phyloP scores from a whole-genome alignment of 2,797 vertebrate species.

The Acomys russatus region DNA sequence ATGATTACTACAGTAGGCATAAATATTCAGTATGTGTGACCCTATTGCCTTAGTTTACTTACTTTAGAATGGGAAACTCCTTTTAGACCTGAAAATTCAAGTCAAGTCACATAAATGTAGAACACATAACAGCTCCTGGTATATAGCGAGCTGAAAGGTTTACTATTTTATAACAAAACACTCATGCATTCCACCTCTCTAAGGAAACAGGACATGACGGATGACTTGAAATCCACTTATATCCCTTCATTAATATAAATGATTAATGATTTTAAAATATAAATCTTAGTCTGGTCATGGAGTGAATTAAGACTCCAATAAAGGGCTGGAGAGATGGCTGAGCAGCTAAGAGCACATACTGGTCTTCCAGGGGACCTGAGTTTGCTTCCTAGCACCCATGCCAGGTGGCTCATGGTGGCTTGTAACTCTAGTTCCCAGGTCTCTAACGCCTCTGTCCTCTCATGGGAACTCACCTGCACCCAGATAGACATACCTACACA shows the following conservation, averaged over 20 bases:
- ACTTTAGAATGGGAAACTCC: constrained; percentile 6
- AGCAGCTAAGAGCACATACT: background rate
- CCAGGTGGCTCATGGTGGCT: too few relatives aligned
- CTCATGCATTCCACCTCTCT: background rate
- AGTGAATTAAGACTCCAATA: constrained; percentile 18
- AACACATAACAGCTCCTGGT: background rate
- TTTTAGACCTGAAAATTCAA: constrained; percentile 45
- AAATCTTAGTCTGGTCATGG: background rate
- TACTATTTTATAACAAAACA: constrained; percentile 18
- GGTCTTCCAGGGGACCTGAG: background rate
- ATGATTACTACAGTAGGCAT: background rate
- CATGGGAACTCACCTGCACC: too few relatives aligned
- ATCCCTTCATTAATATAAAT: background rate
- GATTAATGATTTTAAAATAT: constrained; percentile 9
- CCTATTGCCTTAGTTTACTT: background rate
- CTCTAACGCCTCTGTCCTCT: background rate
- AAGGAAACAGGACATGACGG: constrained; percentile 36
- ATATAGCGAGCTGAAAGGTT: background rate
- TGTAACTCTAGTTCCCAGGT: background rate
- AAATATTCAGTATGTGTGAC: background rate
- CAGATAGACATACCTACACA: background rate
- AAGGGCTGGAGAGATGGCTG: background rate
- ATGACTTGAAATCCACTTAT: background rate
- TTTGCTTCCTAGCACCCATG: background rate
- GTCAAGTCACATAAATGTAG: constrained; percentile 5